These are phyloP conservation scores for Sialis lutaria DNA, from an alignment of 2,888 invertebrate species.

Conservation along the genomic window DNA sequence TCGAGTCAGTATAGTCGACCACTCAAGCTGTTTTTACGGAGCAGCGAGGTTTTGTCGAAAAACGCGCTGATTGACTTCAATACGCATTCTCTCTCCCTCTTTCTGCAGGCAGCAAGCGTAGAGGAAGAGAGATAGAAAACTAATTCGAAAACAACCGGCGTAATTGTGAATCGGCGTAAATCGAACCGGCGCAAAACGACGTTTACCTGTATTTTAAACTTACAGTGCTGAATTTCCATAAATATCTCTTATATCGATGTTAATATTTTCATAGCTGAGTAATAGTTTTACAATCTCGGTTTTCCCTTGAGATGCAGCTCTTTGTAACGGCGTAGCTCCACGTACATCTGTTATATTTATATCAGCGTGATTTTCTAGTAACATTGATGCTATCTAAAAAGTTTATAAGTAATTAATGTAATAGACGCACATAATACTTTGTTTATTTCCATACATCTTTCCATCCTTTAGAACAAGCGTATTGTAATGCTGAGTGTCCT, in stretches of 20 bases:
- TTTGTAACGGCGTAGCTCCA: conserved; percentile 58
- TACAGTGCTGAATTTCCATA: conserved; percentile 63
- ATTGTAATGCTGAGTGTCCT: conserved; percentile 68
- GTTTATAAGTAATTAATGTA: conserved; percentile 1
- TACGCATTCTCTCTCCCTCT: no score
- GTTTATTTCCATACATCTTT: conserved; percentile 32
- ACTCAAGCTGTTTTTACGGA: no score
- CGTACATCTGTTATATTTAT: conserved; percentile 48
- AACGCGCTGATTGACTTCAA: no score
- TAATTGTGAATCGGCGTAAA: no score
- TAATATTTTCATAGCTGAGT: conserved; percentile 31
- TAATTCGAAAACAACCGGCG: no score
- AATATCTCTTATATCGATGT: conserved; percentile 42
- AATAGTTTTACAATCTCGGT: conserved; percentile 47
- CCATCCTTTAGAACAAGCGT: conserved; percentile 74
- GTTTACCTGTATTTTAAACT: conserved; percentile 25
- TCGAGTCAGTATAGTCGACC: no score
- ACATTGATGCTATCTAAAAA: conserved; percentile 38
- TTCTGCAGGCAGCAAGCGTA: no score
- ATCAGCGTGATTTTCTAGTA: conserved; percentile 50
- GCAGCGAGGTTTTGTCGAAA: no score
- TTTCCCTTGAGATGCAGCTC: conserved; percentile 64
- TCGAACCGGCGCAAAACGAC: no score
- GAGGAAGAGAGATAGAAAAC: no score
- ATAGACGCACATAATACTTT: conserved; percentile 1